Conservation (phyloP, 2,797 vertebrate species). For the Acrossocheilus wenchowensis region DNA sequence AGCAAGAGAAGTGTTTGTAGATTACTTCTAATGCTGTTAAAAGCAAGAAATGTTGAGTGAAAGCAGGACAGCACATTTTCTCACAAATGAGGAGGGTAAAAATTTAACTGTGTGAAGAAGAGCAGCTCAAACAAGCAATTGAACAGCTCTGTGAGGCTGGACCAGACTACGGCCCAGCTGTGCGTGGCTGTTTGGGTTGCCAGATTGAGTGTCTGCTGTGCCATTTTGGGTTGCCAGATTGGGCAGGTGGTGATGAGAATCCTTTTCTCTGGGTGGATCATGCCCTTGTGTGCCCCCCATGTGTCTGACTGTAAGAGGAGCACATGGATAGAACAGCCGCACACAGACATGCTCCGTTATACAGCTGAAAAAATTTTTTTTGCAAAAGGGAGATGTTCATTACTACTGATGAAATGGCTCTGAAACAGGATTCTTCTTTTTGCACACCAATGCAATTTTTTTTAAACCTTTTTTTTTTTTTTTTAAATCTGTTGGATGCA, state of each 20-base stretch:
- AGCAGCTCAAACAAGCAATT: slow-evolving; percentile 38
- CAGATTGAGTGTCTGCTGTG: slow-evolving; percentile 59
- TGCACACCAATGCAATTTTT: background rate
- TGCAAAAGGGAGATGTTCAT: background rate
- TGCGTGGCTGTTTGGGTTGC: slow-evolving; percentile 50
- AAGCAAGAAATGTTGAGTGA: background rate
- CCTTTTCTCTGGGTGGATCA: slow-evolving; percentile 39
- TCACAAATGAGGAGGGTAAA: background rate
- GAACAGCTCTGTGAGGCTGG: slow-evolving; percentile 31
- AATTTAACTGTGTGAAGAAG: background rate
- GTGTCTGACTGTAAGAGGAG: slow-evolving; percentile 29
- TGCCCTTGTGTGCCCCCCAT: slow-evolving; percentile 26
- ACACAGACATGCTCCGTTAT: background rate
- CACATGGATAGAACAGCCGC: slow-evolving; percentile 1
- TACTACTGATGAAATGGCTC: background rate
- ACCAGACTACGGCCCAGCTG: slow-evolving; percentile 39
- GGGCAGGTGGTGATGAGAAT: slow-evolving; percentile 74
- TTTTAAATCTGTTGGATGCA: background rate
- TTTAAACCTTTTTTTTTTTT: background rate
- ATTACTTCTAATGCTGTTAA: slow-evolving; percentile 32
- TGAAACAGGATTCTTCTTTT: background rate
- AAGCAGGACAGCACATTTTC: slow-evolving; percentile 2
- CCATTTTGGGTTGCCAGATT: slow-evolving; percentile 63
- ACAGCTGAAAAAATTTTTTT: slow-evolving; percentile 7
- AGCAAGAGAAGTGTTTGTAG: background rate